Evolutionary conservation across 1,140 invertebrate genomes (phyloP), one percentile per base, ranked within the genome.

Genomic region (Nylanderia fulva): DNA sequence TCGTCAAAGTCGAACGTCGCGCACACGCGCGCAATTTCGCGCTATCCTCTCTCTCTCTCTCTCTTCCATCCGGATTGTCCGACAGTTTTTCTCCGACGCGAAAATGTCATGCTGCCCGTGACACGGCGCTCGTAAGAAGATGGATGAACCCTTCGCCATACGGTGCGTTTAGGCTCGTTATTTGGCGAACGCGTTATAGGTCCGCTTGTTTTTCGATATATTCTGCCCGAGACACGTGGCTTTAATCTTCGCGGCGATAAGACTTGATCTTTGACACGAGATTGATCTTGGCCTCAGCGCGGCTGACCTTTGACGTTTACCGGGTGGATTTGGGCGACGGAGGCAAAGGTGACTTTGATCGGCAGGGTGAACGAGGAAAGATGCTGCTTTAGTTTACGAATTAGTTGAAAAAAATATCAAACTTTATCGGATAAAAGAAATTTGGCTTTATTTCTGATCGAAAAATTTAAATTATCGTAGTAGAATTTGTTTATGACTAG

Each of bases 61-160:
- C 86, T 45, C 42, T 52, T 8, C 8, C 45, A 13, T 15, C 48
- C 42, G 56, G 77, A 74, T 74, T 76, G 86, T 76, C 85, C 56
- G 45, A 33, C 39, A 52, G 86, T 88, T 88, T 88, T 88, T 87
- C 86, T 58, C 24, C 52, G 42, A 27, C 71, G 21, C 29, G 86
- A 85, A 88, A 77, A 88, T 84, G 86, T 88, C 86, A 88, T 33
- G 54, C 63, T 63, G 86, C 42, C 64, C 86, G 56, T 87, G 86
- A 69, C 75, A 68, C 56, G 72, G 86, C 68, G 75, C 52, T 84
- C 52, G 64, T 87, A 85, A 85, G 86, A 88, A 88, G 86, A 88
- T 68, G 80, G 83, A 88, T 88, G 80, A 52, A 71, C n/a, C 54
- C 36, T 21, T 52, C 42, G 29, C 42, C 60, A n/a, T 0, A 64